Conservation (phyloP, 2,888 invertebrate genomes). For the Furcula furcula region DNA sequence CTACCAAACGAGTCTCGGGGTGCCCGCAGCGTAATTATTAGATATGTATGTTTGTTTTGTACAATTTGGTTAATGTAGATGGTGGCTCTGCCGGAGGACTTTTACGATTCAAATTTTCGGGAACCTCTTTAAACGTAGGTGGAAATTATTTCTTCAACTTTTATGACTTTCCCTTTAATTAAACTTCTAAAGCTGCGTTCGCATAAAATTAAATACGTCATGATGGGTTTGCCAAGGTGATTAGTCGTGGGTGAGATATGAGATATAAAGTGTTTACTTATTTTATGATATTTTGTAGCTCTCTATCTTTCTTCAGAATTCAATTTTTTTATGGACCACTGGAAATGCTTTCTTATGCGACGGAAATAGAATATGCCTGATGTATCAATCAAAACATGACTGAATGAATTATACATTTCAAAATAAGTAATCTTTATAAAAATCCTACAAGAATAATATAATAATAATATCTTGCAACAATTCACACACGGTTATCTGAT, state of each 20-base stretch:
- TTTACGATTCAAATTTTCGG: slow-evolving; percentile 57
- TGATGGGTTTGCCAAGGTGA: slow-evolving; percentile 15
- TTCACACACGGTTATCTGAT: too few relatives aligned
- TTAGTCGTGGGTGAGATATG: slow-evolving; percentile 18
- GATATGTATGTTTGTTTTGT: slow-evolving; percentile 72
- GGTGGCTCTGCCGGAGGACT: slow-evolving; percentile 40
- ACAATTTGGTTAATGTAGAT: slow-evolving; percentile 71
- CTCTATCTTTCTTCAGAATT: background rate
- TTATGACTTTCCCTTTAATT: slow-evolving; percentile 44
- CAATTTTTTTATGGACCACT: too few relatives aligned
- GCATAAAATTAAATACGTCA: slow-evolving; percentile 27
- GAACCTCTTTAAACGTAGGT: slow-evolving; percentile 50
- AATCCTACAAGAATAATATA: too few relatives aligned
- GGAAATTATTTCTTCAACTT: slow-evolving; percentile 57
- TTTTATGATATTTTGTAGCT: background rate
- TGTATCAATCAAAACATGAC: too few relatives aligned
- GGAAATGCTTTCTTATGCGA: too few relatives aligned
- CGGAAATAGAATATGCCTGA: too few relatives aligned
- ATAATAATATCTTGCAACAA: too few relatives aligned
- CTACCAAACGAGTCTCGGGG: slow-evolving; percentile 53
- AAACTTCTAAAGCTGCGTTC: slow-evolving; percentile 34
- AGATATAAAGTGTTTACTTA: background rate
- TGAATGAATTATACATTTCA: too few relatives aligned
- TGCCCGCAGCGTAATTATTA: slow-evolving; percentile 64
- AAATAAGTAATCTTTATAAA: too few relatives aligned